Evolutionary conservation across 1,140 invertebrate genomes (phyloP).

Genomic region (Cryptotermes secundus): DNA sequence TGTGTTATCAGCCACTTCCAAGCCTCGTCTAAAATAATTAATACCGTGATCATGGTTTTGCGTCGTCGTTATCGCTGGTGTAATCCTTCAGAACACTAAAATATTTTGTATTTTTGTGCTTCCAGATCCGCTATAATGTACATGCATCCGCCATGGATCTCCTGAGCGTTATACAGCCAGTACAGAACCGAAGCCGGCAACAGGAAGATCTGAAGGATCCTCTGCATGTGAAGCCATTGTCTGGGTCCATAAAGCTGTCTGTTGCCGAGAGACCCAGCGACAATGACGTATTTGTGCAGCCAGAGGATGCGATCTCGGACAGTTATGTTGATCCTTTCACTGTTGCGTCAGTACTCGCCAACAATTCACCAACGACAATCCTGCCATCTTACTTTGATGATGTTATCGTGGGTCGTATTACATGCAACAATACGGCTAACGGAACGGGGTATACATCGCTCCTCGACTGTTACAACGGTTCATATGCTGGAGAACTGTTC

Average conservation of each 20-base stretch:
- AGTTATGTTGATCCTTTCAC: neutral
- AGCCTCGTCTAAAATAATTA: too few relatives aligned
- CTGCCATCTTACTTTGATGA: neutral
- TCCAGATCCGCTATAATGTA: neutral
- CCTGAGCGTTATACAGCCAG: neutral
- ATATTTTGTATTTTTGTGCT: too few relatives aligned
- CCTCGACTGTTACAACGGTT: neutral
- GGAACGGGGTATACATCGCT: neutral
- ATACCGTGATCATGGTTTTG: too few relatives aligned
- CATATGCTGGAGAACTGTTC: neutral
- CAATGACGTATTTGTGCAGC: neutral
- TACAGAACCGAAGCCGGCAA: neutral
- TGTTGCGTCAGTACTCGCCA: neutral
- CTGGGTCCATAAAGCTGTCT: neutral
- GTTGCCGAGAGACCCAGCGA: neutral
- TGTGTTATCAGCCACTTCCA: too few relatives aligned
- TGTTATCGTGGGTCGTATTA: neutral
- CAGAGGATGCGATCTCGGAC: neutral
- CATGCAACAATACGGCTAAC: neutral
- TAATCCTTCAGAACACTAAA: too few relatives aligned
- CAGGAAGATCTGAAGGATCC: neutral
- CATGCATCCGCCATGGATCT: neutral
- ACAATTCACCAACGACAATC: neutral
- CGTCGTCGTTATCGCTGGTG: too few relatives aligned
- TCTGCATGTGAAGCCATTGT: neutral